Percentiles rank a stretch among this genome's conserved stretches.
Conservation (phyloP, 2,888 invertebrate genomes). For the Tenthredo mesomela region DNA sequence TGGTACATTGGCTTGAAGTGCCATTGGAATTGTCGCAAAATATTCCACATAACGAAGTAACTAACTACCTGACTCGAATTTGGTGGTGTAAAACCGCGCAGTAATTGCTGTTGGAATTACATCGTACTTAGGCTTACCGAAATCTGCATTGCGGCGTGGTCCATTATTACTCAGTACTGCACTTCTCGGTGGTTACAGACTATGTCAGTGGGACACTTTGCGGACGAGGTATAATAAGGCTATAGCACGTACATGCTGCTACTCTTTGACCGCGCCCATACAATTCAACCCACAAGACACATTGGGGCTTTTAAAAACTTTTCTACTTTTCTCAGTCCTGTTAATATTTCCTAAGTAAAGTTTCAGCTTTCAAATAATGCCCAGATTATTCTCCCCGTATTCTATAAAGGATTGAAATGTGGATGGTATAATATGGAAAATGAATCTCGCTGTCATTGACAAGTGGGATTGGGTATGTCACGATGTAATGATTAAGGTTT, state of each 20-base stretch:
- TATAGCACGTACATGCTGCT: not conserved
- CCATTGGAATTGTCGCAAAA: not conserved
- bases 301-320: constrained; percentile 12
- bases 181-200: constrained; percentile 43
- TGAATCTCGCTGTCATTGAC: not conserved
- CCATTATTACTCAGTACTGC: constrained; percentile 69
- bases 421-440: not conserved
- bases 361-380: not conserved
- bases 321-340: not conserved
- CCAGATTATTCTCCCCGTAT: not conserved
- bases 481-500: not conserved
- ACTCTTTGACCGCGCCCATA: not conserved
- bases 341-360: not conserved
- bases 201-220: constrained; percentile 9
- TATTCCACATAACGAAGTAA: not conserved
- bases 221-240: constrained; percentile 45
- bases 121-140: constrained; percentile 71
- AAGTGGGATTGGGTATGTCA: not conserved
- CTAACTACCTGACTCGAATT: constrained; percentile 67
- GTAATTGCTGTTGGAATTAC: constrained; percentile 73
- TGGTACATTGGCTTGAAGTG: not conserved
- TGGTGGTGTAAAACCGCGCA: constrained; percentile 64
- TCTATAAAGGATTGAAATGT: not conserved
- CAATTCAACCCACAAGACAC: not conserved
- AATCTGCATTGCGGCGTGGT: constrained; percentile 71